These are phyloP conservation scores for Volucella inanis DNA, from an alignment of 2,888 invertebrate genomes.

Conservation along the genomic window DNA sequence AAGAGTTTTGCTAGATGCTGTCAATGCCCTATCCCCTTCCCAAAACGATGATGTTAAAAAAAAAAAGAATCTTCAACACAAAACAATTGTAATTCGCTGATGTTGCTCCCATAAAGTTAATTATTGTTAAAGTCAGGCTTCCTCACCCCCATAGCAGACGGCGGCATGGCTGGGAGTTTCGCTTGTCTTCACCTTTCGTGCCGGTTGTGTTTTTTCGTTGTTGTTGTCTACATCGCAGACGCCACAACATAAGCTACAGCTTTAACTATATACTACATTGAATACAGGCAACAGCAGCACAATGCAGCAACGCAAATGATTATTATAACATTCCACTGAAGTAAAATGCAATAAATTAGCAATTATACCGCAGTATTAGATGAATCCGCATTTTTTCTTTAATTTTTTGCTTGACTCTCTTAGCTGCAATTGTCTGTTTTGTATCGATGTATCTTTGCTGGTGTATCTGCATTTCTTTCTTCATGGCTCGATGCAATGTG, in stretches of 20 bases:
- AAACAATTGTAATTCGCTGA: slow-evolving; percentile 70
- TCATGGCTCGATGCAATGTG: slow-evolving; percentile 31
- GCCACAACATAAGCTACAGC: slow-evolving; percentile 21
- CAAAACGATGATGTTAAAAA: not conserved
- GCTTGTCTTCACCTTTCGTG: slow-evolving; percentile 67
- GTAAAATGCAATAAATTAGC: slow-evolving; percentile 75
- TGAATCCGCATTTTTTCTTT: slow-evolving; percentile 54
- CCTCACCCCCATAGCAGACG: slow-evolving; percentile 62
- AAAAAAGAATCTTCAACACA: not conserved
- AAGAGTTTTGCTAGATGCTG: slow-evolving; percentile 54
- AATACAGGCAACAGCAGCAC: slow-evolving; percentile 37
- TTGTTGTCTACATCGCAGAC: slow-evolving; percentile 33
- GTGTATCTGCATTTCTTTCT: slow-evolving; percentile 48
- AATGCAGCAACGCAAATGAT: slow-evolving; percentile 59
- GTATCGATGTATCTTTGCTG: slow-evolving; percentile 5
- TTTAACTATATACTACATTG: too few species aligned
- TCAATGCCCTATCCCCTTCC: slow-evolving; percentile 15
- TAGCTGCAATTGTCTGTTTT: slow-evolving; percentile 26
- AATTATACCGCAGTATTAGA: slow-evolving; percentile 71
- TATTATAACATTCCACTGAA: slow-evolving; percentile 72
- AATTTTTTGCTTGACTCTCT: slow-evolving; percentile 10
- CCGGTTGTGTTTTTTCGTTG: slow-evolving; percentile 37
- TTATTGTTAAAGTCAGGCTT: slow-evolving; percentile 73
- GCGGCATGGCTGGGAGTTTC: slow-evolving; percentile 39
- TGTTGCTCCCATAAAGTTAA: slow-evolving; percentile 74